Evolutionary conservation across 2,113 vertebrate species (phyloP).

Genomic region (Hippocampus comes): DNA sequence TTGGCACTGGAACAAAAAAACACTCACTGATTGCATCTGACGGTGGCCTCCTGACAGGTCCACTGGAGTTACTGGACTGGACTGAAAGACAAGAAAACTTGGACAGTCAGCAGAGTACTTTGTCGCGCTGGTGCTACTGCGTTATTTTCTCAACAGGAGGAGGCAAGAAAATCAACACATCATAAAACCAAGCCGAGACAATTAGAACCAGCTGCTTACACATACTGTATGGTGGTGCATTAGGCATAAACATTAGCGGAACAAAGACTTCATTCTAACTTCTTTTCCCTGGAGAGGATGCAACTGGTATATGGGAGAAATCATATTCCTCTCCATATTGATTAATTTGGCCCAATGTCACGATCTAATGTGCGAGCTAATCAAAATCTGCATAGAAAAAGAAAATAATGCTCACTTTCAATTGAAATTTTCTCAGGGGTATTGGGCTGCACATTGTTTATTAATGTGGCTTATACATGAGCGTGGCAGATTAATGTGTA

Average conservation of each 20-base stretch:
- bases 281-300: neutral
- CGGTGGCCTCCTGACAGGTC: conserved; percentile 61
- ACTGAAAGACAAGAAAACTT: conserved; percentile 67
- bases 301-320: too few species aligned
- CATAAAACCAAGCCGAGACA: conserved; percentile 26
- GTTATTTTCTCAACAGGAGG: conserved; percentile 33
- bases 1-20: conserved; percentile 40
- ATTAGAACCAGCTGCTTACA: conserved; percentile 40
- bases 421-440: too few species aligned
- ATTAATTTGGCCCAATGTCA: too few species aligned
- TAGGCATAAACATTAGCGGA: conserved; percentile 29
- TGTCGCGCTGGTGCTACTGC: conserved; percentile 3
- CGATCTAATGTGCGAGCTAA: too few species aligned
- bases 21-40: conserved; percentile 73
- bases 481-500: too few species aligned
- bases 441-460: too few species aligned
- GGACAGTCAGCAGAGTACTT: conserved; percentile 28
- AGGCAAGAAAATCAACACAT: conserved; percentile 42
- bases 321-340: too few species aligned
- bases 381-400: too few species aligned
- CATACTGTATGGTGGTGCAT: conserved; percentile 21
- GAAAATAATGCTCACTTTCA: too few species aligned
- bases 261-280: conserved; percentile 14
- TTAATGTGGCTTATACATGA: too few species aligned
- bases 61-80: conserved; percentile 71